Base-by-base conservation (phyloP, 2,797 vertebrate genomes). In the Sebastes dallii region DNA sequence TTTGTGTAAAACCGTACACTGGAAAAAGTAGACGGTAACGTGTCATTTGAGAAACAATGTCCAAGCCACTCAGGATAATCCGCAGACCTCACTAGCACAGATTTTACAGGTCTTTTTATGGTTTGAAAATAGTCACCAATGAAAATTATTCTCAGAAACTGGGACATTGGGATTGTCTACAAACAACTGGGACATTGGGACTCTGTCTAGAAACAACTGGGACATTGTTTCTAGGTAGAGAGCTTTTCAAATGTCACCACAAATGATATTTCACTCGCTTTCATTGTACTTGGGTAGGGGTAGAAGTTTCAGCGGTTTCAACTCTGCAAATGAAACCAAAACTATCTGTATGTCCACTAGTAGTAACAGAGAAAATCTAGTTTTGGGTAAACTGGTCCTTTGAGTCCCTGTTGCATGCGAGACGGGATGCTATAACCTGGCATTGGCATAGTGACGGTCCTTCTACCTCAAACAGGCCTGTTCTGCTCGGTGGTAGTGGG, bases 361-460 rank as follows among this genome's bases (percentile, higher is more conserved):
- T 25, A 56, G 16, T 20, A 32, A 55, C 20, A 42, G 8, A n/a
- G 30, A 34, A 66, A 69, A 42, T 8, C 13, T 22, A 9, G 22
- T 72, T 83, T 68, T 50, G 22, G 24, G 66, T 67, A 18, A 73
- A 78, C 59, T 72, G 72, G 32, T 66, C 70, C 69, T 84, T 86
- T 81, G 65, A 67, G 29, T 65, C 27, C 16, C 20, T 59, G 56
- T 61, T 68, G 76, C 10, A 29, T 24, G 36, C 58, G 13, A 61
- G 18, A 62, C 59, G 58, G 3, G 30, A 64, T 30, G 25, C 64
- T 65, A 29, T 36, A 56, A 75, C 32, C 8, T 54, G 46, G 25
- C 39, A 2, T 10, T 32, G 66, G n/a, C 4, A 22, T 11, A 62
- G 22, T 39, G 22, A 22, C 5, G 0, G 5, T 36, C 7, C 58